phyloP scores from a whole-genome alignment of 2,797 vertebrate genomes.

The Falco cherrug region DNA sequence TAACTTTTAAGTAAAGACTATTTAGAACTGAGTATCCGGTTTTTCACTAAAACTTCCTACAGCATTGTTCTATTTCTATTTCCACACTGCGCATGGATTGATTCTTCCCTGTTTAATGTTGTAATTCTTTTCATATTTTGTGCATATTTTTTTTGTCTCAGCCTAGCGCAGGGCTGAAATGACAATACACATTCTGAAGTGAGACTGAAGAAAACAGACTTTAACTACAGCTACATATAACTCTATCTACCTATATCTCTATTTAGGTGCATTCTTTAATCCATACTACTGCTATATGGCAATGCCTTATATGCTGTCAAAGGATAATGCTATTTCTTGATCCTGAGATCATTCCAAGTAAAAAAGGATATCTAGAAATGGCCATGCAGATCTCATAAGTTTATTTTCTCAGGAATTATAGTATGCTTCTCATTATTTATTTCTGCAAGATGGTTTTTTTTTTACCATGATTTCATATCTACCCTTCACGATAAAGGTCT shows the following conservation, averaged over 20 bases:
- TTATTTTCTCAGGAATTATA: neutral
- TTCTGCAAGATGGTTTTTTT: neutral
- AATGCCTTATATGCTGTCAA: neutral
- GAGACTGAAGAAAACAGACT: neutral
- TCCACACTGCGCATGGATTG: fast-evolving
- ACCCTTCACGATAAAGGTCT: neutral
- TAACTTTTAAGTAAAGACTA: neutral
- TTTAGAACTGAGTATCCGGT: fast-evolving
- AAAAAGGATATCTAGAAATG: neutral
- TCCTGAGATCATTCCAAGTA: neutral
- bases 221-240: neutral
- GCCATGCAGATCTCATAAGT: neutral
- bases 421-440: neutral
- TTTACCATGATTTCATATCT: neutral
- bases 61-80: neutral
- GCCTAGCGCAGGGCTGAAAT: neutral
- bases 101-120: neutral
- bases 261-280: neutral
- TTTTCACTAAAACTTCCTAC: neutral
- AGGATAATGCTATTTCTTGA: neutral
- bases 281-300: neutral
- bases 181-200: neutral
- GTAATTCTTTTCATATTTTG: neutral
- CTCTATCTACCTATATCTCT: neutral
- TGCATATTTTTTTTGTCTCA: neutral